A percentile compares a stretch with the other conserved stretches of the same genome.
Evolutionary conservation across 2,888 invertebrate species (phyloP).

Genomic region (Punctoribates punctum): DNA sequence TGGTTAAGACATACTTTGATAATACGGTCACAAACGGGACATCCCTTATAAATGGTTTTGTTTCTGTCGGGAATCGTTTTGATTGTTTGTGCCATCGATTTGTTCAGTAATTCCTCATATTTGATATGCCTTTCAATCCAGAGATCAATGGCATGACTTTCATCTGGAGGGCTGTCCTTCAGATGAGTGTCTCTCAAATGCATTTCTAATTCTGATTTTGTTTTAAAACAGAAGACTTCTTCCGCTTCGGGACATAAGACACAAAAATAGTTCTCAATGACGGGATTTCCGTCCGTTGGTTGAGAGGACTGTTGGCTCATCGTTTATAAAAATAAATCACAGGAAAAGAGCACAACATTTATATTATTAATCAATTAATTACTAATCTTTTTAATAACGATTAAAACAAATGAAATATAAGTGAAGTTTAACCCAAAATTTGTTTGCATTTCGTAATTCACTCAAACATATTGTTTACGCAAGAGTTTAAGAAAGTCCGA

Average conservation of each 20-base stretch:
- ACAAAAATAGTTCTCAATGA: not conserved
- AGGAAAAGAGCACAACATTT: too few relatives aligned
- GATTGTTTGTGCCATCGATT: constrained; percentile 8
- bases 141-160: not conserved
- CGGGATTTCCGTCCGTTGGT: not conserved
- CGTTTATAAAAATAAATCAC: too few relatives aligned
- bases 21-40: constrained; percentile 31
- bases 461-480: too few relatives aligned
- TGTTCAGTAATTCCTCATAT: constrained; percentile 12
- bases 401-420: too few relatives aligned
- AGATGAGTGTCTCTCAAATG: not conserved
- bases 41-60: constrained; percentile 29
- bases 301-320: too few relatives aligned
- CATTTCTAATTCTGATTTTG: not conserved
- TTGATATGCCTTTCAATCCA: constrained; percentile 3
- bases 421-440: too few relatives aligned
- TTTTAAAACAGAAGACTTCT: not conserved
- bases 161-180: not conserved
- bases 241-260: not conserved
- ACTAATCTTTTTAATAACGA: too few relatives aligned
- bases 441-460: too few relatives aligned
- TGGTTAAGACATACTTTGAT: constrained; percentile 1
- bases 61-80: constrained; percentile 33
- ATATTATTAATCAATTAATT: too few relatives aligned
- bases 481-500: too few relatives aligned